Evolutionary conservation across 2,113 vertebrate species (phyloP).

Genomic region (Trichomycterus rosablanca): DNA sequence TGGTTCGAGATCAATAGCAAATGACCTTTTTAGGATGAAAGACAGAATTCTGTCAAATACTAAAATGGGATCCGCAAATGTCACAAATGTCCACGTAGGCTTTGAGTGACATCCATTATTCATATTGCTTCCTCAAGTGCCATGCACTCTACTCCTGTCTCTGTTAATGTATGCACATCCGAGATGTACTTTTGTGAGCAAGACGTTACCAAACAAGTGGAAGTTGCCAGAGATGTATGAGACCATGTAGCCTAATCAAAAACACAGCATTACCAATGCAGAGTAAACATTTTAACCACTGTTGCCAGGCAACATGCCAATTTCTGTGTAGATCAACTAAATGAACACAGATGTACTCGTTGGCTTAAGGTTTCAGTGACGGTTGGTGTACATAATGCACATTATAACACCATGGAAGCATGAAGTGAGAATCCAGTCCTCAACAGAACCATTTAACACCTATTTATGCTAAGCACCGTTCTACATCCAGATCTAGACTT

Average conservation of each 20-base stretch:
- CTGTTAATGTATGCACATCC: conserved; percentile 13
- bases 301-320: conserved; percentile 31
- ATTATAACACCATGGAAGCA: not conserved
- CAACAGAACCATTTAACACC: no score
- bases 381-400: no score
- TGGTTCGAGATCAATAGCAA: conserved; percentile 25
- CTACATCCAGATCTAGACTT: no score
- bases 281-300: not conserved
- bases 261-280: conserved; percentile 21
- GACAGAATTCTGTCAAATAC: conserved; percentile 30
- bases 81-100: conserved; percentile 22
- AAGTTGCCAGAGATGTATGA: not conserved
- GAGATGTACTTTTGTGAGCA: not conserved
- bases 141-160: conserved; percentile 2
- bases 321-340: not conserved
- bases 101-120: conserved; percentile 33
- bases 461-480: no score
- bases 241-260: no score
- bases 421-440: not conserved
- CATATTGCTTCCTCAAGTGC: conserved; percentile 9
- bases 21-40: conserved; percentile 39
- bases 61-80: conserved; percentile 35
- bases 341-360: no score
- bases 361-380: no score
- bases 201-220: not conserved